Percentiles rank a stretch among this genome's conserved stretches.
phyloP scores from a whole-genome alignment of 2,797 vertebrate genomes.

The Pogonophryne albipinna region DNA sequence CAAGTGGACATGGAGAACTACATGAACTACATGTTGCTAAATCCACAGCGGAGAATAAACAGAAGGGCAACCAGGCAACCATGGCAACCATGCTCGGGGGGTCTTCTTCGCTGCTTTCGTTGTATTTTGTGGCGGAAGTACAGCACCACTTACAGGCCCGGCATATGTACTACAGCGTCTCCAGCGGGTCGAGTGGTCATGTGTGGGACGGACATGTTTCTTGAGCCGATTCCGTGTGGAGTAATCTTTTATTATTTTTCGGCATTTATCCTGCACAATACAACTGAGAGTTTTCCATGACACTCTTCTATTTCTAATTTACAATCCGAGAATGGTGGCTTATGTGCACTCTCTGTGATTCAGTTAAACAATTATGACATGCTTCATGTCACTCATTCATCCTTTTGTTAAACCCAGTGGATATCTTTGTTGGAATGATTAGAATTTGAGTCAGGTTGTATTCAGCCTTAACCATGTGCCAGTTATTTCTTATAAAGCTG shows the following conservation, averaged over 20 bases:
- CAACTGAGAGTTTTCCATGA: slow-evolving; percentile 16
- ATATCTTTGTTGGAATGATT: slow-evolving; percentile 31
- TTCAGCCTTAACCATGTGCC: slow-evolving; percentile 46
- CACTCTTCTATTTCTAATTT: slow-evolving; percentile 18
- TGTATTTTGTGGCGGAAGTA: too few relatives aligned
- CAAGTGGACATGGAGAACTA: too few relatives aligned
- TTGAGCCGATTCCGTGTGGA: too few relatives aligned
- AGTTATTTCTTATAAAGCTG: slow-evolving; percentile 54
- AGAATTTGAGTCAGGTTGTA: slow-evolving; percentile 47
- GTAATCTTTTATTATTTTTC: background rate
- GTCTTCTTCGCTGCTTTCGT: too few relatives aligned
- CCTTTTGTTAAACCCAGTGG: slow-evolving; percentile 23
- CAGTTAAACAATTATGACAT: slow-evolving; percentile 6
- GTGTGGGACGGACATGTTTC: too few relatives aligned
- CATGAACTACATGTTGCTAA: too few relatives aligned
- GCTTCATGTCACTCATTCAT: slow-evolving; percentile 38
- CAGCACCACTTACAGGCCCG: too few relatives aligned
- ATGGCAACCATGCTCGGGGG: too few relatives aligned
- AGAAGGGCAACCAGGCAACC: too few relatives aligned
- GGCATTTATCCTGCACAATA: slow-evolving; percentile 10
- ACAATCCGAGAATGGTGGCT: slow-evolving; percentile 22
- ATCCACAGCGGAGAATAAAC: too few relatives aligned
- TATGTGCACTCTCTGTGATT: slow-evolving; percentile 9
- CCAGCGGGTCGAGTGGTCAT: too few relatives aligned
- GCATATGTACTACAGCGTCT: too few relatives aligned